Evolutionary conservation across 2,888 invertebrate genomes (phyloP).

Genomic region (Ctena decussata): DNA sequence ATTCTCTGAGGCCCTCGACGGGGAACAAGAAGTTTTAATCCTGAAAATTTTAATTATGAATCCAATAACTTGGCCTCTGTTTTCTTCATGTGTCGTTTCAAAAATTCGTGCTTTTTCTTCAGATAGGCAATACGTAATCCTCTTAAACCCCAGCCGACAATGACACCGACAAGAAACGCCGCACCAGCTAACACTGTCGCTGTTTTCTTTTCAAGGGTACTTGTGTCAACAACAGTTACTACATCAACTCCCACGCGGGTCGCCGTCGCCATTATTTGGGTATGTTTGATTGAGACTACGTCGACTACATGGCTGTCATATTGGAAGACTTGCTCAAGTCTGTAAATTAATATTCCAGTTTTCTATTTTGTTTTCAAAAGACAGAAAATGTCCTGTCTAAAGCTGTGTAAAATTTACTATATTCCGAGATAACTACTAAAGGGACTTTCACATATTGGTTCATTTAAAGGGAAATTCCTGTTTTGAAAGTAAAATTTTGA

Average conservation of each 20-base stretch:
- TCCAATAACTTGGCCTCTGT: conserved; percentile 33
- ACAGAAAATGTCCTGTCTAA: too few species aligned
- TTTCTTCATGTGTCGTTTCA: conserved; percentile 70
- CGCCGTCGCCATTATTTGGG: conserved; percentile 39
- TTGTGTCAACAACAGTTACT: conserved; percentile 40
- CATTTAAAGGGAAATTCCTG: too few species aligned
- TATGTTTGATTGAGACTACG: too few species aligned
- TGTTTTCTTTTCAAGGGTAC: conserved; percentile 31
- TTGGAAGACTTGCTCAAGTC: too few species aligned
- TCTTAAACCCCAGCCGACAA: conserved; percentile 74
- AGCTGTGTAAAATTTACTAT: too few species aligned
- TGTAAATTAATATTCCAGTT: too few species aligned
- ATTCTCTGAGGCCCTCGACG: neutral
- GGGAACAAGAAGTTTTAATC: neutral
- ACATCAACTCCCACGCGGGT: conserved; percentile 53
- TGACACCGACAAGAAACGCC: conserved; percentile 71
- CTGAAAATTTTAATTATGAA: too few species aligned
- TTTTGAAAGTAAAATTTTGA: too few species aligned
- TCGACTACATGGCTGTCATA: too few species aligned
- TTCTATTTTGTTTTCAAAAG: too few species aligned
- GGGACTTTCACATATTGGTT: too few species aligned
- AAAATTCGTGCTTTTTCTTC: conserved; percentile 73
- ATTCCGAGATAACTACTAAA: too few species aligned
- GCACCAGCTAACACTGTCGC: conserved; percentile 62
- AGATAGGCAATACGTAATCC: conserved; percentile 69